Base-by-base conservation (phyloP, 1,140 invertebrate species). In the Psilanteris sp. region DNA sequence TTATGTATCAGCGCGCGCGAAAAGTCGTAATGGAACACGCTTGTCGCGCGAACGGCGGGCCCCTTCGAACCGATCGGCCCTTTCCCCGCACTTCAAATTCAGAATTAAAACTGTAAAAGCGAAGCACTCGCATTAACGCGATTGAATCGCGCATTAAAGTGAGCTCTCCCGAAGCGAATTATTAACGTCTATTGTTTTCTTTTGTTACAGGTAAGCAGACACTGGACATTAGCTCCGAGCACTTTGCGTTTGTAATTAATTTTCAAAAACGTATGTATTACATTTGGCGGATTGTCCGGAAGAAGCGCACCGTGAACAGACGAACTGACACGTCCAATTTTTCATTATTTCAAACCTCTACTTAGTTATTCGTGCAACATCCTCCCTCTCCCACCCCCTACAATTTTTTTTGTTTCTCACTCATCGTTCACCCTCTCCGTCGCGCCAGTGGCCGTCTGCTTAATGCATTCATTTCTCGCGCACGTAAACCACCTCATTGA, bases 131-230 rank as follows among this genome's bases (percentile, higher is more conserved):
- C 41, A 39, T 46, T 62, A 50, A 29, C 34, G 4, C 44, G 36
- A 64, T 64, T 67, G 62, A 55, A 55, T 48, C 50, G 41, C 24
- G 31, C 4, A 67, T 57, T 36, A 46, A 67, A 36, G 54, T 36
- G n/a, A n/a, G 15, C 10, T 13, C 14, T 29, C 20, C 14, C 27
- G 46, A 55, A 55, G 39, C 66, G 34, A 24, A 68, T 68, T 57
- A 68, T 57, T 68, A 59, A 68, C 20, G 32, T 66, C 9, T 8
- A 59, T 66, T 73, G 34, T 73, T 55, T 73, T 59, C 48, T 62
- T 74, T 67, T 74, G 71, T 74, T 74, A n/a, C 61, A 66, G 71
- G 71, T 74, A 74, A 74, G 71, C 71, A 64, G 11, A 46, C 36
- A 32, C 2, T 57, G 68, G 50, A 57, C 59, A 13, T 48, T 32